Conservation (phyloP, 2,113 vertebrate genomes). For the Dasyurus viverrinus region DNA sequence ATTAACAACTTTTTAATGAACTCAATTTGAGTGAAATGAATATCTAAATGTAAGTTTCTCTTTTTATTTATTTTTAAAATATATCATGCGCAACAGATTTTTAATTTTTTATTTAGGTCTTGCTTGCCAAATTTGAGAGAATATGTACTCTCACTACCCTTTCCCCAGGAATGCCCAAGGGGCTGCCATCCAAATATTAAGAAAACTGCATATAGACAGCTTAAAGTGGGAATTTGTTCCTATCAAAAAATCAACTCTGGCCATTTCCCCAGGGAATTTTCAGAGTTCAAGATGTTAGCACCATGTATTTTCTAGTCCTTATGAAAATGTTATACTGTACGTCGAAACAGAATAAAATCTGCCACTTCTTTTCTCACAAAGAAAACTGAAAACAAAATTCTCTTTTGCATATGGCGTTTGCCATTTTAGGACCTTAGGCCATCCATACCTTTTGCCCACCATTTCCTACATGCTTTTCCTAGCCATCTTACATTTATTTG, state of each 20-base stretch:
- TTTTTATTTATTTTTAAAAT: conserved; percentile 65
- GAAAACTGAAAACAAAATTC: background rate
- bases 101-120: conserved; percentile 65
- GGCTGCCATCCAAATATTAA: conserved; percentile 46
- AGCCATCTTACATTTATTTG: background rate
- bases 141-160: conserved; percentile 27
- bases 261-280: conserved; percentile 49
- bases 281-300: conserved; percentile 57
- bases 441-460: background rate
- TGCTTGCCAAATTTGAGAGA: background rate
- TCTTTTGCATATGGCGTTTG: background rate
- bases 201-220: conserved; percentile 37
- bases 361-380: conserved; percentile 16
- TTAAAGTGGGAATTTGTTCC: conserved; percentile 50
- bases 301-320: conserved; percentile 51
- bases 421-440: conserved; percentile 20
- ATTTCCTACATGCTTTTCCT: background rate
- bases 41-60: conserved; percentile 70
- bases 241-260: conserved; percentile 52
- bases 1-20: conserved; percentile 75
- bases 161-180: conserved; percentile 49
- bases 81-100: conserved; percentile 23
- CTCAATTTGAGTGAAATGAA: conserved; percentile 64
- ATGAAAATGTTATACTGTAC: conserved; percentile 48
- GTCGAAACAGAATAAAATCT: conserved; percentile 28